A percentile compares a stretch with the other conserved stretches of the same genome.
Evolutionary conservation across 2,888 invertebrate genomes (phyloP).

Genomic region (Heliconius ismenius): DNA sequence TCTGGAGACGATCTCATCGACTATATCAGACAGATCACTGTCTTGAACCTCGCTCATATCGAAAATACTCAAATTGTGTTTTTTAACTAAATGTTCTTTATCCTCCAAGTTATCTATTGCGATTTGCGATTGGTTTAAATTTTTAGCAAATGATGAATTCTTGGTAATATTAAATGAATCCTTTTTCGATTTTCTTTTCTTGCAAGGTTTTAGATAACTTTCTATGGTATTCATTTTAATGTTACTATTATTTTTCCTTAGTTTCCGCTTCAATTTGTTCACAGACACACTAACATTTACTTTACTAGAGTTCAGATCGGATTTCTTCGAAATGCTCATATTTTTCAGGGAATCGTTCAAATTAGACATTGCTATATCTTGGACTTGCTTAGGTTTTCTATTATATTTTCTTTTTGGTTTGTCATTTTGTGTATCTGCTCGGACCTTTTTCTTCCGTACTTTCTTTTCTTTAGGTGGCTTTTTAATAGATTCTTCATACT

Average conservation of each 20-base stretch:
- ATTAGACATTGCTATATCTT: constrained; percentile 48
- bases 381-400: constrained; percentile 58
- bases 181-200: constrained; percentile 57
- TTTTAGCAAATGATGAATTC: constrained; percentile 53
- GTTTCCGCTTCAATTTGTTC: constrained; percentile 70
- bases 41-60: constrained; percentile 55
- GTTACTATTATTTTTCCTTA: constrained; percentile 54
- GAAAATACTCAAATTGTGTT: constrained; percentile 57
- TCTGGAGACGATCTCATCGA: constrained; percentile 67
- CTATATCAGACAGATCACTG: constrained; percentile 66
- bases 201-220: constrained; percentile 63
- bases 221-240: constrained; percentile 65
- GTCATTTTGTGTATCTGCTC: constrained; percentile 51
- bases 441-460: constrained; percentile 57
- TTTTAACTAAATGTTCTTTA: constrained; percentile 51
- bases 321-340: constrained; percentile 51
- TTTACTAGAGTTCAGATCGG: constrained; percentile 55
- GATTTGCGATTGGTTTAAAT: constrained; percentile 35
- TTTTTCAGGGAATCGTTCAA: constrained; percentile 58
- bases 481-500: constrained; percentile 80
- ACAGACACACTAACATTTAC: constrained; percentile 66
- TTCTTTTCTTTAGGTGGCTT: constrained; percentile 78
- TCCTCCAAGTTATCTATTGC: constrained; percentile 21
- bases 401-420: constrained; percentile 70
- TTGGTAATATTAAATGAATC: constrained; percentile 57